Evolutionary conservation across 2,113 vertebrate genomes (phyloP).

Genomic region (Ictalurus furcatus): DNA sequence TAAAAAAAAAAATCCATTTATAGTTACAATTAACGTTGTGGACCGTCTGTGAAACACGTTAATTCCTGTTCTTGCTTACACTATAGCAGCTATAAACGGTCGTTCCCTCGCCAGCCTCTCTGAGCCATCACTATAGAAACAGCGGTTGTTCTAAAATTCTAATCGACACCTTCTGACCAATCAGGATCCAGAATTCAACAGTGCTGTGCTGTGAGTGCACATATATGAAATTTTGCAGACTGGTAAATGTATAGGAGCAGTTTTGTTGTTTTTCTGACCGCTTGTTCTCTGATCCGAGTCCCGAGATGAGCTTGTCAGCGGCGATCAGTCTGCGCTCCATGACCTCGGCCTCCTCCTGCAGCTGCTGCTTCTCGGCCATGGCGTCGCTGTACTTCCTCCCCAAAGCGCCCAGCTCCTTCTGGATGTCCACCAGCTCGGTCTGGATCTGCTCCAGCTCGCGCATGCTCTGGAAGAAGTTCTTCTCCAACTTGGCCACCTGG

Average conservation of each 20-base stretch:
- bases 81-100: background rate
- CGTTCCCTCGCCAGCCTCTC: background rate
- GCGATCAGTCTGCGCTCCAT: conserved; percentile 90
- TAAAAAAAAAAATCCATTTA: background rate
- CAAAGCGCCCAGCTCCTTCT: conserved; percentile 82
- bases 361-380: conserved; percentile 81
- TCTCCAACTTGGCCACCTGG: conserved; percentile 89
- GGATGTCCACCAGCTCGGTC: conserved; percentile 77
- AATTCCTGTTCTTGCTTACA: background rate
- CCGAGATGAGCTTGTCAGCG: conserved; percentile 92
- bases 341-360: conserved; percentile 90
- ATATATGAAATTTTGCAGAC: background rate
- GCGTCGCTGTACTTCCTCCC: conserved; percentile 82
- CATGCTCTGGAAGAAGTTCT: conserved; percentile 84
- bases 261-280: conserved; percentile 71
- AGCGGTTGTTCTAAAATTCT: background rate
- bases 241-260: background rate
- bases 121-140: background rate
- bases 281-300: conserved; percentile 89
- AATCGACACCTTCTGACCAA: background rate
- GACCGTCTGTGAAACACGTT: background rate
- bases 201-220: too few relatives aligned
- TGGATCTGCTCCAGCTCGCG: conserved; percentile 85
- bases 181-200: background rate
- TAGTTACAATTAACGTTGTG: background rate